phyloP scores from a whole-genome alignment of 23 tunicate genomes.

The Styela plicata region DNA sequence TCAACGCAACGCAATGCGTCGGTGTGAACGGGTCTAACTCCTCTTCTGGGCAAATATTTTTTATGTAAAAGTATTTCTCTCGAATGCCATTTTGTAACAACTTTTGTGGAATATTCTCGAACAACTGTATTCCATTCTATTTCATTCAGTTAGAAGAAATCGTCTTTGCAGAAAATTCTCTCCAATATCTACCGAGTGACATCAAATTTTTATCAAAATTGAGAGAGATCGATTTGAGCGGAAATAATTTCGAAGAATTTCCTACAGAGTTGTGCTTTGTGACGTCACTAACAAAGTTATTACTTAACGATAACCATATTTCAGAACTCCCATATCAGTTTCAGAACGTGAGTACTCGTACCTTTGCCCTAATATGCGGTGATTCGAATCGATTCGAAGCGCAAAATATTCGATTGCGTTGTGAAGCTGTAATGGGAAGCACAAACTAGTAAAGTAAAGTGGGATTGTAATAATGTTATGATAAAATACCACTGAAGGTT shows the following conservation, averaged over 20 bases:
- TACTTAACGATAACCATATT: conserved; percentile 41
- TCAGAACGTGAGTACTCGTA: conserved; percentile 36
- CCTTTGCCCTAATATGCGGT: neutral
- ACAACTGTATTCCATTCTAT: neutral
- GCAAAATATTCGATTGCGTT: neutral
- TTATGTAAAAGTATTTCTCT: no score
- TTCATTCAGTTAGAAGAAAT: conserved; percentile 54
- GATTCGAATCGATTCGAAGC: neutral
- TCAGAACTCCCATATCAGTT: conserved; percentile 49
- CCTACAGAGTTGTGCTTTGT: conserved; percentile 42
- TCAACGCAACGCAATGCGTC: no score
- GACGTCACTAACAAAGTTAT: conserved; percentile 21
- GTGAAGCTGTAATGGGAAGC: no score
- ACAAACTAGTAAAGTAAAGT: no score
- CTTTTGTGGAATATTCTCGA: no score
- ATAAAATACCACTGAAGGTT: no score
- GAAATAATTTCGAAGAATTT: conserved; percentile 53
- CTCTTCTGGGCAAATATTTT: no score
- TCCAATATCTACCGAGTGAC: conserved; percentile 35
- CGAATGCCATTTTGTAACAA: no score
- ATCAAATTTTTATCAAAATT: conserved; percentile 26
- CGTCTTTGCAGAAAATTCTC: conserved; percentile 34
- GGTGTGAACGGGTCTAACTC: no score
- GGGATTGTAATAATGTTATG: no score
- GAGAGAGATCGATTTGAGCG: conserved; percentile 36